These are phyloP conservation scores for Callaeas wilsoni DNA, from an alignment of 2,113 vertebrate species.

Conservation along the genomic window DNA sequence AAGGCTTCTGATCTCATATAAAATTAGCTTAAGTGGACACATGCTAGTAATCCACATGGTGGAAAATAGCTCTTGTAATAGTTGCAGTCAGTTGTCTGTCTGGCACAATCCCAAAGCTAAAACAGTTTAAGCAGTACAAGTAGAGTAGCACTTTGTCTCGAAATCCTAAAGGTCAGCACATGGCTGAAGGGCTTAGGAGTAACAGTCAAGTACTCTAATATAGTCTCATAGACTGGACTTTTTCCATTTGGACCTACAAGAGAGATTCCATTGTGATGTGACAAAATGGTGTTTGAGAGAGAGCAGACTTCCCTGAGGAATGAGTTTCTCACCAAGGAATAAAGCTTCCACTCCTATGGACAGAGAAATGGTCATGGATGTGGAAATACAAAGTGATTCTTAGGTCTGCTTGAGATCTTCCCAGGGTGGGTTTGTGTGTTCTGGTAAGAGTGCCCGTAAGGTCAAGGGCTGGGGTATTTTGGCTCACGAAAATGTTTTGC, in stretches of 20 bases:
- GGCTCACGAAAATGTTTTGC: background rate
- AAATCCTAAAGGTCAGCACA: conserved; percentile 1
- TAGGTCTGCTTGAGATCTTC: background rate
- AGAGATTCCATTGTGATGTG: background rate
- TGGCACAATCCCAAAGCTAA: conserved; percentile 11
- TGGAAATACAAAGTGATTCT: background rate
- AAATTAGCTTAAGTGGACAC: conserved; percentile 49
- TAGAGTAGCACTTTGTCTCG: background rate
- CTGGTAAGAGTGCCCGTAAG: background rate
- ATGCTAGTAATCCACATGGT: conserved; percentile 34
- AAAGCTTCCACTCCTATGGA: background rate
- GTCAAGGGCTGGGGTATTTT: background rate
- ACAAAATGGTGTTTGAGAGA: background rate
- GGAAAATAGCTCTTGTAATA: background rate
- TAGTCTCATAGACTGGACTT: conserved; percentile 4
- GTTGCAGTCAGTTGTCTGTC: background rate
- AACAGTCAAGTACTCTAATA: background rate
- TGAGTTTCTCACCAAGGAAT: background rate
- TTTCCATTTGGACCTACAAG: background rate
- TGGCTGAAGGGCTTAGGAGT: background rate
- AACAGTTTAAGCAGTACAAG: background rate
- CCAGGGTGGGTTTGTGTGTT: background rate
- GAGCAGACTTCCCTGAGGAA: background rate
- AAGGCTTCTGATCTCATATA: background rate
- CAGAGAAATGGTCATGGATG: background rate